Percentiles rank a stretch among this genome's conserved stretches.
These are phyloP conservation scores for Margarornis squamiger DNA, from an alignment of 2,797 vertebrate species.

Conservation along the genomic window DNA sequence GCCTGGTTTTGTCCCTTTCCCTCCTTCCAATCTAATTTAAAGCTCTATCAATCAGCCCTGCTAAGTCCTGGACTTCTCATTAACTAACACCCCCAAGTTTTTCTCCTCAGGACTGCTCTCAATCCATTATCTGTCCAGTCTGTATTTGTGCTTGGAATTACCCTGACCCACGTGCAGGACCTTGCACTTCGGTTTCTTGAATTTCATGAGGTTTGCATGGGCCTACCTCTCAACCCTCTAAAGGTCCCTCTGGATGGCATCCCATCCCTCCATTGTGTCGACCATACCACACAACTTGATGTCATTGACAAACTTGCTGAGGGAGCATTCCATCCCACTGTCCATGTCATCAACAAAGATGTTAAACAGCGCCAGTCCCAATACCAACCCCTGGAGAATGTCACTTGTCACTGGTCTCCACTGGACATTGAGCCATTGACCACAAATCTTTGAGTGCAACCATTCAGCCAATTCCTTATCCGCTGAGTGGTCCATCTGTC, in stretches of 20 bases:
- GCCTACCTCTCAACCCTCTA: not conserved
- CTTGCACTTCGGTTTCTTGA: not conserved
- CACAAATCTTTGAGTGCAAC: not conserved
- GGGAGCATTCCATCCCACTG: not conserved
- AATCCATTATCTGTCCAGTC: not conserved
- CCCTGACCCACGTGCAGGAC: not conserved
- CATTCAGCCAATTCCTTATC: not conserved
- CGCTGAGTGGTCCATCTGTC: not conserved
- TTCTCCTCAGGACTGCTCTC: not conserved
- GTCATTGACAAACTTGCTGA: not conserved
- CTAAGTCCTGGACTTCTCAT: not conserved
- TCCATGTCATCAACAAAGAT: not conserved
- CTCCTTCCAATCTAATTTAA: not conserved
- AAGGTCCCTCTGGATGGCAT: not conserved
- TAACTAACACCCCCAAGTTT: not conserved
- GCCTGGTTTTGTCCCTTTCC: not conserved
- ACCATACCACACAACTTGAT: not conserved
- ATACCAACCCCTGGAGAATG: not conserved
- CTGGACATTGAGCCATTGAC: not conserved
- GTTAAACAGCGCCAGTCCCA: not conserved
- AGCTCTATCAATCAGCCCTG: not conserved
- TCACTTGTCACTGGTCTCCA: not conserved
- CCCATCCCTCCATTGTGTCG: not conserved
- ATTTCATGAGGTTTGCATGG: not conserved
- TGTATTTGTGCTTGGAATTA: not conserved